Percentiles rank a stretch among this genome's conserved stretches.
Evolutionary conservation across 2,888 invertebrate species (phyloP).

Genomic region (Labia minor): DNA sequence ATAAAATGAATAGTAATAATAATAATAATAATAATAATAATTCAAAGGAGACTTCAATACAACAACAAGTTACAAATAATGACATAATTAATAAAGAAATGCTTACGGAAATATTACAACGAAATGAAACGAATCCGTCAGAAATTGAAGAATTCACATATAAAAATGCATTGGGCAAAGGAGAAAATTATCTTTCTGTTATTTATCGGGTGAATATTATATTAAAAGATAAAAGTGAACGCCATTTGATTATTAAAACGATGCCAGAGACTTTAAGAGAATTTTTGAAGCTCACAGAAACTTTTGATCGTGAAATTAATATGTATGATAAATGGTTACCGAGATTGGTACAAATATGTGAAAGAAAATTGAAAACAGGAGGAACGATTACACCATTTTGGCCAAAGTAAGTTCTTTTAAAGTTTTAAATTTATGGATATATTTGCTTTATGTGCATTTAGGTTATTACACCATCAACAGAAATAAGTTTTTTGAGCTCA

Average conservation of each 20-base stretch:
- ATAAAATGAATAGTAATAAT: too few species aligned
- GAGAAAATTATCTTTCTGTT: slow-evolving; percentile 24
- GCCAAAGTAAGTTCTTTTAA: not conserved
- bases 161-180: slow-evolving; percentile 20
- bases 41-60: not conserved
- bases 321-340: not conserved
- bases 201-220: slow-evolving; percentile 18
- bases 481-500: too few species aligned
- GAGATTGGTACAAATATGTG: not conserved
- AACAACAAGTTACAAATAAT: not conserved
- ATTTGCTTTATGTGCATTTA: too few species aligned
- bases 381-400: not conserved
- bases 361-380: not conserved
- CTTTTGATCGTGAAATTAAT: not conserved
- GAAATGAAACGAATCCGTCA: not conserved
- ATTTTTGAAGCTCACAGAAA: not conserved
- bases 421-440: too few species aligned
- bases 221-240: not conserved
- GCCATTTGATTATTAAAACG: not conserved
- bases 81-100: not conserved
- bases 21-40: not conserved
- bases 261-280: not conserved
- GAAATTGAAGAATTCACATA: not conserved
- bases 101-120: not conserved
- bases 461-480: too few species aligned